Evolutionary conservation across 1,140 invertebrate genomes (phyloP), one percentile per base, ranked within the genome.

Genomic region (Listronotus oregonensis): DNA sequence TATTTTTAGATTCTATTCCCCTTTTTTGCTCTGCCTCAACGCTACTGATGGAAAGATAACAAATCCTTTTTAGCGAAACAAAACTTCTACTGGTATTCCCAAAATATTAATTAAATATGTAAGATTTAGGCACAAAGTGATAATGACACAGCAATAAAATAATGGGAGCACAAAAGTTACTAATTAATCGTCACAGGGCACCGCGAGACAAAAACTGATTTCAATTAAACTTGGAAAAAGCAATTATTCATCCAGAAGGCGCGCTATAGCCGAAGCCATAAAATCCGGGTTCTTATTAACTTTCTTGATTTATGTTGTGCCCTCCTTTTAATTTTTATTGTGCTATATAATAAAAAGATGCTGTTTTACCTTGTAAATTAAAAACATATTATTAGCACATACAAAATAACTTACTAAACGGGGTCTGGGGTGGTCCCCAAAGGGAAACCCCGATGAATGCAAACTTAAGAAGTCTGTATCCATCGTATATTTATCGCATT

Each of bases 111-210:
- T 59, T 47, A 47, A 59, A 43, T 59, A 31, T 59, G 27, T 59
- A 34, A 12, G 43, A 34, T 59, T 61, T 52, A 50, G 46, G 27
- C 10, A 14, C 10, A 42, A 61, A 61, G 39, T 52, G 34, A 51
- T 61, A 61, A 43, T 52, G 58, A 61, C 49, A 61, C 58, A 61
- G 58, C 49, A 52, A 61, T 50, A 61, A 61, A 61, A 61, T 61
- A 61, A 52, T 34, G 49, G 37, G 21, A 46, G 46, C 49, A n/a
- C 58, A 47, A 61, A 51, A 60, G 44, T 60, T 52, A 18, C 32
- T 61, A 61, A 61, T 61, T 61, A 61, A 61, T 61, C 58, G 47
- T 39, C 46, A 44, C 46, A 27, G 50, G 58, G 49, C 46, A 46
- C 34, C 37, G 39, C 42, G 47, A 47, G 58, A 59, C 56, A 59